Evolutionary conservation across 2,113 vertebrate genomes (phyloP).

Genomic region (Poeciliopsis retropinna): DNA sequence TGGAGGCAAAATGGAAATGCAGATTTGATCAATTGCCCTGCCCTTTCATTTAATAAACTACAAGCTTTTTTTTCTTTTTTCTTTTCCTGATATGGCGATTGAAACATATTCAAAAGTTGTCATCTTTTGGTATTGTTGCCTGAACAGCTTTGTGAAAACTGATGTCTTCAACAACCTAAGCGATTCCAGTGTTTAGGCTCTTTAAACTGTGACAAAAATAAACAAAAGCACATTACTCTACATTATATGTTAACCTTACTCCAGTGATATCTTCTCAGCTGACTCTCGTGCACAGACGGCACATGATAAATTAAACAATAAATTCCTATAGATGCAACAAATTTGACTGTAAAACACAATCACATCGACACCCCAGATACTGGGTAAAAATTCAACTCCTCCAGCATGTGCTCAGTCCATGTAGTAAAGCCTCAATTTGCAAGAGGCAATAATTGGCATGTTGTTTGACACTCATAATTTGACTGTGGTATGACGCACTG

Average conservation of each 20-base stretch:
- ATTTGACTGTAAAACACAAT: not conserved
- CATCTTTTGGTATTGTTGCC: not conserved
- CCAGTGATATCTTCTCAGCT: slow-evolving; percentile 25
- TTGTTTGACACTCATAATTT: slow-evolving; percentile 53
- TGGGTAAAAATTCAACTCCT: slow-evolving; percentile 19
- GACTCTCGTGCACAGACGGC: slow-evolving; percentile 39
- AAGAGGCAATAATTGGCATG: slow-evolving; percentile 48
- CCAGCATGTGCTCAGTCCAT: not conserved
- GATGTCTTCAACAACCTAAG: not conserved
- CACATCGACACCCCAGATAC: slow-evolving; percentile 1
- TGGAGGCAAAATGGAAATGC: not conserved
- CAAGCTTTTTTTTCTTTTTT: not conserved
- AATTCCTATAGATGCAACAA: slow-evolving; percentile 4
- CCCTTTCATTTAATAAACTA: not conserved
- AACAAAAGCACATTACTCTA: not conserved
- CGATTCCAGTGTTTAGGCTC: too few relatives aligned
- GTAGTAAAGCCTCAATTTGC: slow-evolving; percentile 39
- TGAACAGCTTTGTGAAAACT: not conserved
- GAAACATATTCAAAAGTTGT: not conserved
- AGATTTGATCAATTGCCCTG: not conserved
- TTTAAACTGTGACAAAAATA: not conserved
- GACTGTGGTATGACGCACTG: slow-evolving; percentile 35
- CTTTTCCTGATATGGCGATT: not conserved
- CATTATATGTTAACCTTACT: slow-evolving; percentile 8
- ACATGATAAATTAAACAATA: not conserved